Base-by-base conservation (phyloP, 2,888 invertebrate genomes). In the Adelognathus sp. region DNA sequence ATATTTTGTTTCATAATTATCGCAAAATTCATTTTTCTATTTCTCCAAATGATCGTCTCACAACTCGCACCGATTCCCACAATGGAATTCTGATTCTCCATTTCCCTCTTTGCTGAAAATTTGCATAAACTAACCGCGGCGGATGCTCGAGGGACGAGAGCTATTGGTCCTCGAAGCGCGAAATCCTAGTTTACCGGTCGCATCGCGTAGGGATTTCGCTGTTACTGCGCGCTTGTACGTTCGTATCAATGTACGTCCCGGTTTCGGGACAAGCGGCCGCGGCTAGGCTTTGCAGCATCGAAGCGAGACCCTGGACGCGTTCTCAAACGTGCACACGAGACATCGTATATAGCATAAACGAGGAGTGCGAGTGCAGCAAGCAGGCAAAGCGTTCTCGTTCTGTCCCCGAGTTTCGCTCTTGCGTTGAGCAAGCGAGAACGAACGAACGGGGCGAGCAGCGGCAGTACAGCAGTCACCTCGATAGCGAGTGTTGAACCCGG, bases 401-500 rank as follows among this genome's bases (percentile, higher is more conserved):
- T 76, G 70, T 66, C 66, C 44, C 73, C 67, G 79, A 87, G 88
- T 85, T 89, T 88, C 90, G 86, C 86, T 84, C 71, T 82, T 61
- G 79, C 76, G 82, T 88, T 87, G 87, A 86, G 87, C 84, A 86
- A 86, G 86, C 84, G 81, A 78, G 76, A 79, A 70, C 79, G 81
- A 56, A 80, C 74, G 79, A 83, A 81, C 74, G 80, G 70, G 50
- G 67, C 74, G 79, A 85, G 82, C 83, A 84, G 86, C 86, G 67
- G 71, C 64, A 76, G 66, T 41, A 36, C 46, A 50, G 64, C 52
- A 90, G 89, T 91, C 90, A 90, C 91, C 91, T 91, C 91, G 90
- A 91, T 91, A 91, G 91, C 88, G 90, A 89, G 82, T 90, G 90
- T 91, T 91, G 91, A 91, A 91, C 91, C 88, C 91, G 86, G 86